These are phyloP conservation scores for Episyrphus balteatus DNA, from an alignment of 1,140 invertebrate species.

Conservation along the genomic window DNA sequence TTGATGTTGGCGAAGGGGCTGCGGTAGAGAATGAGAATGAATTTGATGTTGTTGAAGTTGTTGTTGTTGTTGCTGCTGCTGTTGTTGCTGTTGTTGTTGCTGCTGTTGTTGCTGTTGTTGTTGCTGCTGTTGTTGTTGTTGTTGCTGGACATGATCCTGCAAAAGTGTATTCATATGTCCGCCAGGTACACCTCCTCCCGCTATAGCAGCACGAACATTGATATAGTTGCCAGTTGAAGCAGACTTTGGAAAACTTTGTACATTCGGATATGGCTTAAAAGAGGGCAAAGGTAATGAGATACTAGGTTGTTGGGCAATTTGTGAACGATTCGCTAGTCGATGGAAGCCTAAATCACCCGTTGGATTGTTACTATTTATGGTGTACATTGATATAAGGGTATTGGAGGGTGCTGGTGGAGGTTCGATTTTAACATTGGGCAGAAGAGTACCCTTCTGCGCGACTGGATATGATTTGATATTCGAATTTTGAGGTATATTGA, in stretches of 20 bases:
- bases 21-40: neutral
- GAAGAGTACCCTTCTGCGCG: conserved; percentile 11
- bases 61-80: conserved; percentile 11
- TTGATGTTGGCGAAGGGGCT: neutral
- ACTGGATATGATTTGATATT: neutral
- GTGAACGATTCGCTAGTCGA: neutral
- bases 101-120: conserved; percentile 13
- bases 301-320: neutral
- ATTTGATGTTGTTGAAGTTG: neutral
- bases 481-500: neutral
- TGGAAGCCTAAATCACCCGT: neutral
- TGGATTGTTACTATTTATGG: neutral
- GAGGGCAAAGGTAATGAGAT: neutral
- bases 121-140: conserved; percentile 9
- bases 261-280: conserved; percentile 29
- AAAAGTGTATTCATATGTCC: neutral
- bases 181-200: too few relatives aligned
- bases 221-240: conserved; percentile 30
- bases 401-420: conserved; percentile 9
- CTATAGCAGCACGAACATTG: conserved; percentile 16
- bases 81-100: conserved; percentile 10
- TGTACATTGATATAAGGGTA: too few relatives aligned
- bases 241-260: conserved; percentile 26
- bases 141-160: conserved; percentile 2
- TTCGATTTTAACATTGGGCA: conserved; percentile 24